These are phyloP conservation scores for human DNA, from an alignment of 2,113 vertebrate species.

Conservation along the genomic window DNA sequence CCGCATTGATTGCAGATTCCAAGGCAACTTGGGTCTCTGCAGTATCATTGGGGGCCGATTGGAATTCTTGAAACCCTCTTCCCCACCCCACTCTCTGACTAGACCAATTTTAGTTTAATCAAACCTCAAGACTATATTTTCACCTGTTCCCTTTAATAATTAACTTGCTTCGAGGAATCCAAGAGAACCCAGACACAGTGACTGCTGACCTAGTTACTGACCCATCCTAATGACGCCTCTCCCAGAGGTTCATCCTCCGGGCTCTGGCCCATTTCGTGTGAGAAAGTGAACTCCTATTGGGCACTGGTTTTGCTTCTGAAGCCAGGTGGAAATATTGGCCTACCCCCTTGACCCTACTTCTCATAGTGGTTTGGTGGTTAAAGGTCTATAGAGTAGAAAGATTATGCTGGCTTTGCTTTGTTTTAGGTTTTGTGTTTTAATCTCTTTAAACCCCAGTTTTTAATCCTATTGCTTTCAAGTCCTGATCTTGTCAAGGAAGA, in stretches of 20 bases:
- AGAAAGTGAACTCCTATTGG: background rate
- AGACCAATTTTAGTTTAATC: background rate
- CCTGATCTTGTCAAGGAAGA: background rate
- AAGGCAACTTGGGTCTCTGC: background rate
- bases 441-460: background rate
- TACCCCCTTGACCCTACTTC: background rate
- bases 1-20: background rate
- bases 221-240: background rate
- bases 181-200: background rate
- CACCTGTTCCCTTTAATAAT: conserved; percentile 15
- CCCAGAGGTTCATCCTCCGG: background rate
- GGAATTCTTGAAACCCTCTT: background rate
- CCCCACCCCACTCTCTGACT: background rate
- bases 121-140: conserved; percentile 23
- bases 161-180: conserved; percentile 4
- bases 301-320: background rate
- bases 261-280: background rate
- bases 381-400: background rate
- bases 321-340: background rate
- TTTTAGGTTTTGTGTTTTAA: background rate
- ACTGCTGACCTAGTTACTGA: background rate
- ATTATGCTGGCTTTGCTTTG: conserved; percentile 5
- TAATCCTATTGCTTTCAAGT: background rate
- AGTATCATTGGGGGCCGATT: background rate
- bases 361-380: background rate